Evolutionary conservation across 2,888 invertebrate genomes (phyloP).

Genomic region (Mesorhabditis spiculigera): DNA sequence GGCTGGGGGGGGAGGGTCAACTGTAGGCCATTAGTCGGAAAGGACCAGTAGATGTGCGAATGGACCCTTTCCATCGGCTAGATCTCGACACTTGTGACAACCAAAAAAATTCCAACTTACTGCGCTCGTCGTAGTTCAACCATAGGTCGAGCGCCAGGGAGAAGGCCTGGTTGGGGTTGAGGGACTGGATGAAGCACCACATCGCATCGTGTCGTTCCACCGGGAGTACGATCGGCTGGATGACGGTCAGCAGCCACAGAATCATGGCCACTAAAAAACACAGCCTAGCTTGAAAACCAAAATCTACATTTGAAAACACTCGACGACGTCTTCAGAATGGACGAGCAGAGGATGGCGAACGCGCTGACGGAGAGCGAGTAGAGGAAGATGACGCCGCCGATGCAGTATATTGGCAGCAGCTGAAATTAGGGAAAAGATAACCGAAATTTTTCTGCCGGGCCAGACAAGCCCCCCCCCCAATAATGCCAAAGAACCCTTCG

Average conservation of each 20-base stretch:
- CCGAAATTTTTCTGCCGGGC: background rate
- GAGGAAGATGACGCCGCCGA: conserved; percentile 25
- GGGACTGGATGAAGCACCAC: conserved; percentile 30
- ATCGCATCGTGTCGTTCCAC: conserved; percentile 11
- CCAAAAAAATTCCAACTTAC: conserved; percentile 13
- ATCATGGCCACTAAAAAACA: conserved; percentile 23
- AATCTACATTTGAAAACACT: background rate
- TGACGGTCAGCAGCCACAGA: conserved; percentile 22
- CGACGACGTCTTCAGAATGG: background rate
- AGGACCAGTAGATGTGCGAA: no score
- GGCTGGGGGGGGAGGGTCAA: no score
- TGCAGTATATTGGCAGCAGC: conserved; percentile 13
- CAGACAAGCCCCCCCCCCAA: background rate
- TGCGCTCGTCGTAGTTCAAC: conserved; percentile 37
- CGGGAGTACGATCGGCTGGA: conserved; percentile 12
- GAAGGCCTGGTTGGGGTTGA: conserved; percentile 44
- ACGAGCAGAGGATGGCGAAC: conserved; percentile 11
- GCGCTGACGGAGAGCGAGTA: conserved; percentile 33
- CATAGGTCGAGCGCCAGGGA: conserved; percentile 33
- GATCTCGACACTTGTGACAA: background rate
- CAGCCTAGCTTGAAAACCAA: background rate
- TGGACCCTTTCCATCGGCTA: no score
- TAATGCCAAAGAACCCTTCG: no score
- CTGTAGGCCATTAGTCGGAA: no score
- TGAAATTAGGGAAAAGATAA: conserved; percentile 20